Evolutionary conservation across 2,888 invertebrate species (phyloP).

Genomic region (Pasiphila rectangulata): DNA sequence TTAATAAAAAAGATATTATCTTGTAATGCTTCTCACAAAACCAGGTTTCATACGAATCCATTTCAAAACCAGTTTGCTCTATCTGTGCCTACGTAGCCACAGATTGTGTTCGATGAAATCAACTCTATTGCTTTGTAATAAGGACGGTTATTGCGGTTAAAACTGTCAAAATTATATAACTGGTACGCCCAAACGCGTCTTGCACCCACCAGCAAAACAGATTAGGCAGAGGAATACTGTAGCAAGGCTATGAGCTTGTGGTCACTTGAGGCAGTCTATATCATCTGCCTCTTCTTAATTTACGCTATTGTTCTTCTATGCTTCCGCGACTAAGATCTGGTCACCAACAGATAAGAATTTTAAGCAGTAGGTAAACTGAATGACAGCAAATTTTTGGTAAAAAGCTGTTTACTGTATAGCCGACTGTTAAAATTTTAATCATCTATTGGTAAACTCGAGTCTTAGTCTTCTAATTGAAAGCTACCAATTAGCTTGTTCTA

Average conservation of each 20-base stretch:
- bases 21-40: constrained; percentile 29
- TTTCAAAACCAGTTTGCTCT: constrained; percentile 36
- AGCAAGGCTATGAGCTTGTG: constrained; percentile 1
- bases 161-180: constrained; percentile 35
- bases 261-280: not conserved
- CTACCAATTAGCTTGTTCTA: too few relatives aligned
- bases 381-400: too few relatives aligned
- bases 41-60: constrained; percentile 33
- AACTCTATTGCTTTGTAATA: constrained; percentile 8
- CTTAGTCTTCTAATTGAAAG: too few relatives aligned
- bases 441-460: too few relatives aligned
- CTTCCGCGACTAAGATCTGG: too few relatives aligned
- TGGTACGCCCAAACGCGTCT: constrained; percentile 28
- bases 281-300: too few relatives aligned
- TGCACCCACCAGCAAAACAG: constrained; percentile 16
- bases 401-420: too few relatives aligned
- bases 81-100: constrained; percentile 27
- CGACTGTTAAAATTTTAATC: too few relatives aligned
- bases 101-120: constrained; percentile 10
- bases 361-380: too few relatives aligned
- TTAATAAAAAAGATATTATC: constrained; percentile 29
- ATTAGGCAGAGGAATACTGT: constrained; percentile 19
- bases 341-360: too few relatives aligned
- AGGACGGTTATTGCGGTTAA: constrained; percentile 11
- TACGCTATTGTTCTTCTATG: too few relatives aligned